phyloP scores from a whole-genome alignment of 2,797 vertebrate genomes.

The Phylloscopus collybita region DNA sequence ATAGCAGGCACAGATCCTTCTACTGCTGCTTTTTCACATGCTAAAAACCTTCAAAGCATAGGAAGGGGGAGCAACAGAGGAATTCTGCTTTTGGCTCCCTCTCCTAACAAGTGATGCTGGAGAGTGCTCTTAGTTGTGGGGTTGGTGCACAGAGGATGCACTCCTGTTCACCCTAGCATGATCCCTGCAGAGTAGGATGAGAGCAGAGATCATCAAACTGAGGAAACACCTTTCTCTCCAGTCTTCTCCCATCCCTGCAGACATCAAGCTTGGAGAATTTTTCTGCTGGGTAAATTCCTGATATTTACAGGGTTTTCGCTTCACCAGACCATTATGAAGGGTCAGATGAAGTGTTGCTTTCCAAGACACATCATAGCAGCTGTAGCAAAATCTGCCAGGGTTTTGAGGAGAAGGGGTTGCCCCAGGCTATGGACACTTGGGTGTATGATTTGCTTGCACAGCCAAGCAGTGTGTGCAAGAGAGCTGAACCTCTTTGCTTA shows the following conservation, averaged over 20 bases:
- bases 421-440: fast-evolving
- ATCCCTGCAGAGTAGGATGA: background rate
- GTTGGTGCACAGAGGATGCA: background rate
- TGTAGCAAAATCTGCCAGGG: background rate
- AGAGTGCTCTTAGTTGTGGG: background rate
- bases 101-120: background rate
- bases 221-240: background rate
- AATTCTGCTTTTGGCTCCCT: background rate
- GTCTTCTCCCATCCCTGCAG: background rate
- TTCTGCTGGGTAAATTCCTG: background rate
- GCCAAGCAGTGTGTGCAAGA: background rate
- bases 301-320: background rate
- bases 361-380: background rate
- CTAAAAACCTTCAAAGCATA: background rate
- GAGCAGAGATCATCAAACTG: background rate
- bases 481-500: background rate
- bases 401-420: background rate
- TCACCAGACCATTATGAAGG: background rate
- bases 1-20: background rate
- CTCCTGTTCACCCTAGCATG: background rate
- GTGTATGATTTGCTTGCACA: background rate
- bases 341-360: background rate
- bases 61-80: background rate
- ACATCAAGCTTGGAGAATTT: background rate
- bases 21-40: background rate